Evolutionary conservation across 2,797 vertebrate genomes (phyloP).

Genomic region (Muscicapa striata): DNA sequence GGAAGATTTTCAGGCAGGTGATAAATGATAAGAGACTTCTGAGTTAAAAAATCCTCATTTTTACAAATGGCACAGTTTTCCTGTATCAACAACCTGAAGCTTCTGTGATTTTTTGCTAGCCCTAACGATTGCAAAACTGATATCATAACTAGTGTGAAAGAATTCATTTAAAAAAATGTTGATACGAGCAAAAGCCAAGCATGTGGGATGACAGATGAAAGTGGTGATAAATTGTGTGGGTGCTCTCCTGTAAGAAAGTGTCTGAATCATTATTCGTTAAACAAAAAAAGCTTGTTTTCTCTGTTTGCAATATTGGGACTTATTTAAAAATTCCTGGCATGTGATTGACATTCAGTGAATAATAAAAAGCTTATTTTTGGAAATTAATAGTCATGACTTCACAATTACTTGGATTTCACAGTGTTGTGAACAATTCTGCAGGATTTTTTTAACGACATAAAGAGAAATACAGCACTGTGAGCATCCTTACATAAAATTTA

Average conservation of each 20-base stretch:
- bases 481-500: background rate
- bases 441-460: background rate
- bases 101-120: background rate
- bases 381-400: conserved; percentile 52
- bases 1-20: background rate
- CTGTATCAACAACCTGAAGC: background rate
- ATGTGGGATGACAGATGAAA: conserved; percentile 66
- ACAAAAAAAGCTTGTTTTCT: conserved; percentile 43
- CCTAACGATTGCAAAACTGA: conserved; percentile 39
- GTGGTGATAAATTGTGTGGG: conserved; percentile 69
- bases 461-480: background rate
- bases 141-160: conserved; percentile 51
- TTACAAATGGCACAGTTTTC: background rate
- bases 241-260: conserved; percentile 50
- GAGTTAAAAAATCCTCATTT: background rate
- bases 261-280: conserved; percentile 58
- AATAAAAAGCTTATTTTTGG: conserved; percentile 51
- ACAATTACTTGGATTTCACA: conserved; percentile 17
- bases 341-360: conserved; percentile 31
- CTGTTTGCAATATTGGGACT: conserved; percentile 42
- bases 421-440: conserved; percentile 16
- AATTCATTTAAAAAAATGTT: conserved; percentile 59
- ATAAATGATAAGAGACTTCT: background rate
- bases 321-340: conserved; percentile 49
- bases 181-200: conserved; percentile 62